Conservation (phyloP, 2,888 invertebrate species). For the Brassicogethes aeneus region DNA sequence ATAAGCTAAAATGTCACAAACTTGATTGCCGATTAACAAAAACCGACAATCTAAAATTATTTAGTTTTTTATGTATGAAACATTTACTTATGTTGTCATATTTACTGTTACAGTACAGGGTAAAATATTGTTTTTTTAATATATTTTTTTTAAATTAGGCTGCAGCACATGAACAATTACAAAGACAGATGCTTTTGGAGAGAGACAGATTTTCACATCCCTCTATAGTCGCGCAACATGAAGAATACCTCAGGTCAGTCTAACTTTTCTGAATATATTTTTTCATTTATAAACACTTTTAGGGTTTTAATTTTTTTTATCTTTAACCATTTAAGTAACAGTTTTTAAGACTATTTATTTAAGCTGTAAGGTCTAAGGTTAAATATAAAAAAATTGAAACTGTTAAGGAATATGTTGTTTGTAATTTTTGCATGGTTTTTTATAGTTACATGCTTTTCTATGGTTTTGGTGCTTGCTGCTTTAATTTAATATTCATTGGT, state of each 20-base stretch:
- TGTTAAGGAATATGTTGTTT: no score
- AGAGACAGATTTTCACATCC: slow-evolving; percentile 65
- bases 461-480: background rate
- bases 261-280: no score
- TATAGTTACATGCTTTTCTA: background rate
- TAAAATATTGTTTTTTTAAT: background rate
- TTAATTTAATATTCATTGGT: background rate
- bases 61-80: no score
- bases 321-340: background rate
- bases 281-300: slow-evolving; percentile 4
- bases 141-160: slow-evolving; percentile 41
- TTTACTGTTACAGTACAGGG: background rate
- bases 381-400: no score
- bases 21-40: no score
- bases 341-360: no score
- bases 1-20: no score
- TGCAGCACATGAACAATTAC: slow-evolving; percentile 77
- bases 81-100: background rate
- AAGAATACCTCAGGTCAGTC: slow-evolving; percentile 54
- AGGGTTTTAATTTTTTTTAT: slow-evolving; percentile 5
- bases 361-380: no score
- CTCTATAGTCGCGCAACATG: slow-evolving; percentile 56
- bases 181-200: slow-evolving; percentile 76
- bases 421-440: slow-evolving; percentile 2
- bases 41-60: no score